Percentiles rank a stretch among this genome's conserved stretches.
Conservation (phyloP, 2,113 vertebrate genomes). For the Nycticorax nycticorax region DNA sequence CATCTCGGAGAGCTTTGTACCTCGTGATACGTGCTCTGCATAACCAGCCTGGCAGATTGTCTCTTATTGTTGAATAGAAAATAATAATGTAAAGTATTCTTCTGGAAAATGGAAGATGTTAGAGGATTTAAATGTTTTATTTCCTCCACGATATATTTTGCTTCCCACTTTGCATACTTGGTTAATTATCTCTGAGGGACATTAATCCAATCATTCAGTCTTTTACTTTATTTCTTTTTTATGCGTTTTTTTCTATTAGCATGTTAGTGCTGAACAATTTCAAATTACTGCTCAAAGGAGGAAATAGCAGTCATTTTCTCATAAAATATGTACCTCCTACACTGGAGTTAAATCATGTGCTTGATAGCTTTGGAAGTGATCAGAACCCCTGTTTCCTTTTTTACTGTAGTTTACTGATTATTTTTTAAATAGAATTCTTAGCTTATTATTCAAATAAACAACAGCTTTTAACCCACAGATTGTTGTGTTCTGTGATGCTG, state of each 20-base stretch:
- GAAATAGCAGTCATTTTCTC: background rate
- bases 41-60: background rate
- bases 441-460: background rate
- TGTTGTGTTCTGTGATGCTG: background rate
- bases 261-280: background rate
- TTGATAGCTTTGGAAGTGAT: conserved; percentile 1
- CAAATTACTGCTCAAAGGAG: background rate
- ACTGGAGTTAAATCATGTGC: background rate
- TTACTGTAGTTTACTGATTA: background rate
- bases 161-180: background rate
- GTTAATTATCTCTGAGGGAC: background rate
- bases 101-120: background rate
- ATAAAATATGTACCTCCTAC: background rate
- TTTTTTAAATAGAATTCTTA: background rate
- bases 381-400: background rate
- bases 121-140: background rate
- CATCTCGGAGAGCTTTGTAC: background rate
- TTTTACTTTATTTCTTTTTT: background rate
- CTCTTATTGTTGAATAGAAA: background rate
- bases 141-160: background rate
- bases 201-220: background rate
- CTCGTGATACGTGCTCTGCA: background rate
- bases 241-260: background rate
- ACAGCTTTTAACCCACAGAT: background rate
- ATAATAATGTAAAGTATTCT: background rate